Conservation (phyloP, 2,113 vertebrate species). For the Periophthalmus modestus region DNA sequence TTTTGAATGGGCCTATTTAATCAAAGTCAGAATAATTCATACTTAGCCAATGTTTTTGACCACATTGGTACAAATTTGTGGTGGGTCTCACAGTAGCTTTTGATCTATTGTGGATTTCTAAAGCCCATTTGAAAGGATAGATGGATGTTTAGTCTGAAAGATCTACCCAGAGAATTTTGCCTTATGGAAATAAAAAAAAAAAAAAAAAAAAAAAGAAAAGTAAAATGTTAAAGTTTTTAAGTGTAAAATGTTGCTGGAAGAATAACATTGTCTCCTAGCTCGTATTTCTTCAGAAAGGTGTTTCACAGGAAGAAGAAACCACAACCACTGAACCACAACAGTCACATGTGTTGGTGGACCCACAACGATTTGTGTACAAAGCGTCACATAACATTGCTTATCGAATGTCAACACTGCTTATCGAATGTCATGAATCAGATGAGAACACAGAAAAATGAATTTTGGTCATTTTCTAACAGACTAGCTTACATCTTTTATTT, state of each 20-base stretch:
- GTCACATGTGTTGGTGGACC: slow-evolving; percentile 39
- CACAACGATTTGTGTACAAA: slow-evolving; percentile 52
- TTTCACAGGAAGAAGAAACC: slow-evolving; percentile 30
- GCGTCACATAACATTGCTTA: slow-evolving; percentile 18
- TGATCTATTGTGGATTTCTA: slow-evolving; percentile 31
- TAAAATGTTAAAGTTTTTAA: neutral
- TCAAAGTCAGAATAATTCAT: slow-evolving; percentile 18
- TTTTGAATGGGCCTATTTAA: neutral
- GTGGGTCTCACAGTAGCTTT: slow-evolving; percentile 46
- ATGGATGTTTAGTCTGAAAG: slow-evolving; percentile 40
- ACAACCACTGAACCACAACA: slow-evolving; percentile 50
- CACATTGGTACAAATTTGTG: slow-evolving; percentile 47
- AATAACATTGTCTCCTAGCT: slow-evolving; percentile 23
- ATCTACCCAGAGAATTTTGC: neutral
- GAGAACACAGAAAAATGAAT: neutral
- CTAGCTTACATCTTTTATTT: neutral
- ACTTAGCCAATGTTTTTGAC: slow-evolving; percentile 31
- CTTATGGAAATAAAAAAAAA: neutral
- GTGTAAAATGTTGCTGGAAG: slow-evolving; percentile 31
- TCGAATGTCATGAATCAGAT: neutral
- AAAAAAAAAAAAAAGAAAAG: neutral
- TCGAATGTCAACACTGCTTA: neutral
- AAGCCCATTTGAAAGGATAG: slow-evolving; percentile 17
- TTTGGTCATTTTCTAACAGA: neutral
- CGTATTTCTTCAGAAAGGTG: slow-evolving; percentile 34